Conservation (phyloP, 92 coral and sea anemone species). For the Zoanthus sansibaricus region DNA sequence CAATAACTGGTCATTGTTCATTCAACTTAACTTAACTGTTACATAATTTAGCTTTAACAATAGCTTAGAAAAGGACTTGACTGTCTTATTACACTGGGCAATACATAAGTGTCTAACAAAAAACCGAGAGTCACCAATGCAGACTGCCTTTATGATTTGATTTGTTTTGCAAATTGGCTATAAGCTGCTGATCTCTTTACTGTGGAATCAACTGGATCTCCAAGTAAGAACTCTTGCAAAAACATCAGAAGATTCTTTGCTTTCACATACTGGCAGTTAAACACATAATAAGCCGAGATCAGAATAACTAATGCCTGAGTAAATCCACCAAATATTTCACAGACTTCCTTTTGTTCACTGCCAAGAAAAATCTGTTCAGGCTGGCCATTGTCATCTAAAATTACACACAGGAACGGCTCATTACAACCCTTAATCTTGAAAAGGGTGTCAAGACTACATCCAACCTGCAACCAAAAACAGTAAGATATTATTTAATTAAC, state of each 20-base stretch:
- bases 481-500: constrained; percentile 18
- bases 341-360: constrained; percentile 48
- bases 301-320: constrained; percentile 36
- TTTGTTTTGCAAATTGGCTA: constrained; percentile 51
- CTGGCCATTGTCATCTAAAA: constrained; percentile 25
- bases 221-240: constrained; percentile 52
- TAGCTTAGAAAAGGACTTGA: constrained; percentile 21
- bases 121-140: constrained; percentile 25
- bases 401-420: constrained; percentile 45
- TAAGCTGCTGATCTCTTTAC: constrained; percentile 46
- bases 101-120: constrained; percentile 20
- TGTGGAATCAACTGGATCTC: constrained; percentile 41
- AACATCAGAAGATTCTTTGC: constrained; percentile 45
- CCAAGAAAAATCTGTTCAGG: constrained; percentile 54
- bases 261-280: constrained; percentile 44
- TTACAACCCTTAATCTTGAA: constrained; percentile 40
- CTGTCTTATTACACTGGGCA: constrained; percentile 18
- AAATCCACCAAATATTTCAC: constrained; percentile 49
- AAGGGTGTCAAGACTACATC: constrained; percentile 39
- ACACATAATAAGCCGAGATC: constrained; percentile 41
- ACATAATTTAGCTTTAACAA: constrained; percentile 23
- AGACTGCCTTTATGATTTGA: constrained; percentile 28
- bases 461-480: constrained; percentile 46
- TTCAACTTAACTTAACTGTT: constrained; percentile 21
- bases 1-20: constrained; percentile 35